Evolutionary conservation across 2,888 invertebrate genomes (phyloP), one percentile per base, ranked within the genome.

Genomic region (Lampropteryx suffumata): DNA sequence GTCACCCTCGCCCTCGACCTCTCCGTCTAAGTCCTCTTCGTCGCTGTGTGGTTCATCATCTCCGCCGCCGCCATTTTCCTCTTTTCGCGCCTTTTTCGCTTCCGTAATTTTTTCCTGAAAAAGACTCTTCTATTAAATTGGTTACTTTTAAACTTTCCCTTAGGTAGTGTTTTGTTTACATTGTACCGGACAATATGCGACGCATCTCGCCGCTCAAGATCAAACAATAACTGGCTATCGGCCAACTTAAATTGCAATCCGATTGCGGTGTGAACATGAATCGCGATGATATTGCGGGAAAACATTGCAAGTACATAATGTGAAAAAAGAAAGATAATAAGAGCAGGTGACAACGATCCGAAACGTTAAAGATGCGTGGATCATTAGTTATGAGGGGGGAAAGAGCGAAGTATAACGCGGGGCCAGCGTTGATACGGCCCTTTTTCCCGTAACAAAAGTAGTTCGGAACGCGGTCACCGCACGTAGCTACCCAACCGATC

Each of bases 71-170:
- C 94, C 95, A 71, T 95, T 95, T 76, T 95, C 95, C 75, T 95
- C 95, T 88, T 94, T 95, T 91, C 94, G 94, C 85, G 94, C 93
- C 88, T 95, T 95, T 90, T 95, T 95, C 63, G 93, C 92, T 55
- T 95, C 95, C 50, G 94, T 94, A 62, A 90, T 90, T 87, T 95
- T 95, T 63, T 95, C 95, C 94, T 95, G 79, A 64, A 73, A 73
- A 39, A 37, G n/a, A 57, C 35, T 12, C 35, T 39, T 49, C 1
- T 4, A 9, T 46, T 55, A 60, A 14, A 35, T 35, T 63, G 47
- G 50, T 13, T 49, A 54, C 29, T 37, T 52, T 48, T 29, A 12
- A 34, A n/a, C n/a, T 45, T 50, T 41, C 37, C 34, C 50, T 41
- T n/a, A n/a, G n/a, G 11, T 44, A 45, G 56, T 73, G 67, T 50